Evolutionary conservation across 2,113 vertebrate species (phyloP), one percentile per base, ranked within the genome.

Genomic region (Pygoscelis antarcticus): DNA sequence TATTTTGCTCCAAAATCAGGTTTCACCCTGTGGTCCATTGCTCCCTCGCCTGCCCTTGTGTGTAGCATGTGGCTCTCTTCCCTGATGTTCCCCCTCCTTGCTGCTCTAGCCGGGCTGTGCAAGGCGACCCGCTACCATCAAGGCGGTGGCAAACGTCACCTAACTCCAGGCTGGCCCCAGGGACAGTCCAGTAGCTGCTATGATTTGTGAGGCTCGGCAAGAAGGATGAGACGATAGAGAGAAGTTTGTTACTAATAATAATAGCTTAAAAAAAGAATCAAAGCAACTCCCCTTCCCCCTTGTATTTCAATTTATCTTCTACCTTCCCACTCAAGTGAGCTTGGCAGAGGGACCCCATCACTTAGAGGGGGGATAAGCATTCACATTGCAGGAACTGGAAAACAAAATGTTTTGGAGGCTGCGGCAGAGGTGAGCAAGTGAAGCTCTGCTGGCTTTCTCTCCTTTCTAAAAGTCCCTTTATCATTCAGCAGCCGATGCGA

Each of bases 371-470:
- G 32, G 4, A 52, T n/a, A 76, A 74, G n/a, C 1, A 7, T 57
- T 91, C 38, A 12, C 58, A 17, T 72, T 72, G 34, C 34, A 42
- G 77, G 68, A 61, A 18, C 18, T 30, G 66, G 49, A 38, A 46
- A 52, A 32, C 30, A 55, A 64, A 78, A 57, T 0, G 0, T 75
- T 71, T 58, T 64, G 66, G 69, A 62, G 49, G 32, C 62, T 71
- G 51, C 2, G 2, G 17, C 0, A 7, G 72, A 62, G 82, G 40
- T 0, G 6, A 81, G 32, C 0, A 0, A 83, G 62, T 1, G 1
- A 40, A 83, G 32, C 66, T 85, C 27, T 2, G 1, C 60, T 74
- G 78, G 49, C 46, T 80, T 93, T 74, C 26, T 66, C 72, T 79
- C 26, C 66, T 70, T 85, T 74, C 51, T 42, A 10, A 18, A 89